Conservation (phyloP, 37 sponge, comb jelly and placozoan genomes). For the Sycon ciliatum region DNA sequence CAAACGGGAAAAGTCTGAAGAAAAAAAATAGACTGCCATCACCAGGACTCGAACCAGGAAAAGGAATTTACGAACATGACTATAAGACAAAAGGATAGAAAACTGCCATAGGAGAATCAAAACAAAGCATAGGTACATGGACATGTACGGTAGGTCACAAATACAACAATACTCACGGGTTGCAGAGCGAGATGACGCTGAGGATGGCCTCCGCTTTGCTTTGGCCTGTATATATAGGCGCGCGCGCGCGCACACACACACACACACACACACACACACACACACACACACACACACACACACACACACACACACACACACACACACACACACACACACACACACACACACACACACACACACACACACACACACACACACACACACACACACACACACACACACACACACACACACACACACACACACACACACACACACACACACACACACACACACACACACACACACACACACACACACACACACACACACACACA, state of each 20-base stretch:
- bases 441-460: slow-evolving; percentile 29
- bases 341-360: slow-evolving; percentile 32
- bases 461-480: background rate
- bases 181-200: too few relatives aligned
- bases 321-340: slow-evolving; percentile 32
- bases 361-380: slow-evolving; percentile 32
- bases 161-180: too few relatives aligned
- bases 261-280: slow-evolving; percentile 29
- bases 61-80: too few relatives aligned
- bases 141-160: too few relatives aligned
- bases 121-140: too few relatives aligned
- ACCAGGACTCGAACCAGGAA: too few relatives aligned
- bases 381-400: slow-evolving; percentile 29
- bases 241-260: slow-evolving; percentile 24
- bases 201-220: too few relatives aligned
- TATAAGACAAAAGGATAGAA: too few relatives aligned
- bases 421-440: slow-evolving; percentile 32
- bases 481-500: slow-evolving; percentile 13
- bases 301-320: slow-evolving; percentile 32
- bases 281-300: slow-evolving; percentile 30
- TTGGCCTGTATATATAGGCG: slow-evolving; percentile 2
- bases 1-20: too few relatives aligned
- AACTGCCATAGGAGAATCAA: too few relatives aligned
- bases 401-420: slow-evolving; percentile 32
- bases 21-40: too few relatives aligned